These are phyloP conservation scores for Saguinus midas DNA, from an alignment of 2,113 vertebrate species.

Conservation along the genomic window DNA sequence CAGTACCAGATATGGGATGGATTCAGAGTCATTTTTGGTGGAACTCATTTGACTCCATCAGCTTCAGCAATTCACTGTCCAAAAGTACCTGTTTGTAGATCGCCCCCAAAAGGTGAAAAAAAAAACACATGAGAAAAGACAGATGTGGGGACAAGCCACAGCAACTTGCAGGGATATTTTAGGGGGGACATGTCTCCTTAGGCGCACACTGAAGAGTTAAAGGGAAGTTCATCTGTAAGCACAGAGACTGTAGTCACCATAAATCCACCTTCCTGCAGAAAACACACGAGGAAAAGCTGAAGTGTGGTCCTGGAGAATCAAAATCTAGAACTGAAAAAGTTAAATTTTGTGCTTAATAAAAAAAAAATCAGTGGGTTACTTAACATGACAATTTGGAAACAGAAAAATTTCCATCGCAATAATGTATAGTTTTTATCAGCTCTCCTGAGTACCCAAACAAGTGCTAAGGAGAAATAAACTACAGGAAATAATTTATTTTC, in stretches of 20 bases:
- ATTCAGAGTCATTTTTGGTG: neutral
- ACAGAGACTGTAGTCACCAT: neutral
- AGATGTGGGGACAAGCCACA: neutral
- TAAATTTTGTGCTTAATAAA: neutral
- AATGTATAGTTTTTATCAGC: neutral
- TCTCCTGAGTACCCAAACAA: neutral
- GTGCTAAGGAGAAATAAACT: neutral
- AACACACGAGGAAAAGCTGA: neutral
- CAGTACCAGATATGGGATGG: neutral
- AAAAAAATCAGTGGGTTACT: neutral
- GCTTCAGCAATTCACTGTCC: neutral
- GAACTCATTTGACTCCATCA: neutral
- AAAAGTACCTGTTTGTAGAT: neutral
- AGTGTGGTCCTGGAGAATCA: neutral
- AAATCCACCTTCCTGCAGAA: neutral
- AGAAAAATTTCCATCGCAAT: neutral
- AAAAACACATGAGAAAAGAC: neutral
- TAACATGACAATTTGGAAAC: neutral
- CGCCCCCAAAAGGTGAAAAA: neutral
- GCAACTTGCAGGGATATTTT: neutral
- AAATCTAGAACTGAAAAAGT: neutral
- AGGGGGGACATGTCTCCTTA: neutral
- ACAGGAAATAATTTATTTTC: neutral
- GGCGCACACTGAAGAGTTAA: neutral
- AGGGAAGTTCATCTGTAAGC: neutral